Base-by-base conservation (phyloP, 2,888 invertebrate species). In the Napeogenes sylphis region DNA sequence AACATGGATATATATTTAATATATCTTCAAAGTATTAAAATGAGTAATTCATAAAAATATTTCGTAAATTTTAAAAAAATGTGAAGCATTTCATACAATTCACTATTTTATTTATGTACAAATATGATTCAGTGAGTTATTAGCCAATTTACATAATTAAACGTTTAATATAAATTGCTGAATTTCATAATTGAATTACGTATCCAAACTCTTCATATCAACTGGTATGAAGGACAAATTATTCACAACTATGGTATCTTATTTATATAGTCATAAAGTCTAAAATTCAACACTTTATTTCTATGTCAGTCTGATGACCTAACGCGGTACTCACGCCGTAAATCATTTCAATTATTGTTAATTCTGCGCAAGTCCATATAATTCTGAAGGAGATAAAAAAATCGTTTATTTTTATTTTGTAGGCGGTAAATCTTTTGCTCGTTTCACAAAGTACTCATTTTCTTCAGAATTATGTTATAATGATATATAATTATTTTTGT, bases 371-470 rank as follows among this genome's bases (percentile, higher is more conserved):
- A 57, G 21, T 61, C 13, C 56, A 54, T 56, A 56, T 54, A 47
- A 61, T 57, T 61, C 45, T 45, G 51, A 57, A 57, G 42, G 30
- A 32, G 56, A 61, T 57, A 30, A 33, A 61, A 57, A 56, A n/a
- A 55, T 56, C 51, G 51, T 51, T 61, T 53, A 45, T 51, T 56
- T 53, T 14, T 10, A 6, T 42, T 42, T 56, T 38, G 46, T 46
- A 51, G 45, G 47, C 14, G 32, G 0, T 56, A 55, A 42, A 47
- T 42, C 42, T 42, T 56, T 56, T 12, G 10, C n/a, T 38, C n/a
- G 13, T 47, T 33, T 21, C 21, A 51, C 35, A 58, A 14, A 21
- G 47, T 12, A 57, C 45, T 46, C 45, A 45, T n/a, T 45, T 32
- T 32, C 13, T 54, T 30, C 30, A 14, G 54, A 2, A 38, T 6